Percentiles rank a stretch among this genome's conserved stretches.
Conservation (phyloP, 1,140 invertebrate species). For the Drosophila saltans region DNA sequence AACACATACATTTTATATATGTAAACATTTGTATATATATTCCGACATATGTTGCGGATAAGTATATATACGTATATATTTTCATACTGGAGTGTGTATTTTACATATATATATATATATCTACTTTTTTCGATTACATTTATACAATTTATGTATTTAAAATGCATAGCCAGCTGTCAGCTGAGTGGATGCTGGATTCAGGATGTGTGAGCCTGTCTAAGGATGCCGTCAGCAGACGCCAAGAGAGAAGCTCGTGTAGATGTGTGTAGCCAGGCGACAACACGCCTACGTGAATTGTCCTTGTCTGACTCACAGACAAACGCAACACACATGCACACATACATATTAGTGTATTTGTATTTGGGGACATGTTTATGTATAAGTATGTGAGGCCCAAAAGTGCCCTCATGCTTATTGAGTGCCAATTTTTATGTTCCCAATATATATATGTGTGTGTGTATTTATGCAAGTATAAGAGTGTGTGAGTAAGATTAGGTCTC, state of each 20-base stretch:
- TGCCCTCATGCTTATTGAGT: conserved; percentile 77
- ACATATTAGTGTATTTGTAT: conserved; percentile 15
- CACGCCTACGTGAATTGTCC: conserved; percentile 35
- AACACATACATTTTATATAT: background rate
- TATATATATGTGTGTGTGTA: conserved; percentile 34
- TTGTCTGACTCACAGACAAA: conserved; percentile 6
- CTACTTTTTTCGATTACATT: conserved; percentile 35
- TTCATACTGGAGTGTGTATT: background rate
- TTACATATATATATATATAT: background rate
- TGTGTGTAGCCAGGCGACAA: conserved; percentile 19
- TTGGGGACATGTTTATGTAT: conserved; percentile 29
- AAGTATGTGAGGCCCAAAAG: conserved; percentile 50
- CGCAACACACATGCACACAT: background rate
- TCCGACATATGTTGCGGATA: conserved; percentile 7
- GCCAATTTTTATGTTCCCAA: conserved; percentile 78
- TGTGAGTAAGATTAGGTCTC: conserved; percentile 50
- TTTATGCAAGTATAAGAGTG: conserved; percentile 21
- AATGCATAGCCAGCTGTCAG: conserved; percentile 52
- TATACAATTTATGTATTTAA: conserved; percentile 66
- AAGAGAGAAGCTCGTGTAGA: conserved; percentile 13
- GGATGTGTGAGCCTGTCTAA: conserved; percentile 30
- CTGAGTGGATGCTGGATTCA: conserved; percentile 9
- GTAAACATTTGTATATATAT: background rate
- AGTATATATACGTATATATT: conserved; percentile 6
- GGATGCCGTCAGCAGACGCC: conserved; percentile 43